Percentiles rank a stretch among this genome's conserved stretches.
These are phyloP conservation scores for Brenthis ino DNA, from an alignment of 2,888 invertebrate genomes.

Conservation along the genomic window DNA sequence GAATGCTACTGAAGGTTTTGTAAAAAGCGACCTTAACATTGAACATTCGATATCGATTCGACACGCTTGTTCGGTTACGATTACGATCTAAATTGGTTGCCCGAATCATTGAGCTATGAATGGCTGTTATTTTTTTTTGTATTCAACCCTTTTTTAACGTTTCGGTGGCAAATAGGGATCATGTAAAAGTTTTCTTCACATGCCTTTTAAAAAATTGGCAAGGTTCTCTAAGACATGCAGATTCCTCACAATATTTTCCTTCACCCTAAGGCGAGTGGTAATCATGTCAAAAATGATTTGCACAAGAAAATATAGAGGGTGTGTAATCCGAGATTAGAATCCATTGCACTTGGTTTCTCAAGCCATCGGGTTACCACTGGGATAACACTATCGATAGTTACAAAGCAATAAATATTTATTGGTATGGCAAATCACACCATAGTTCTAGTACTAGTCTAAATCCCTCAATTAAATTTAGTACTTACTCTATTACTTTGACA, in stretches of 20 bases:
- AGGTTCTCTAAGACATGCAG: too few species aligned
- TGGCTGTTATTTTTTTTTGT: neutral
- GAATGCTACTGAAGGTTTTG: constrained; percentile 15
- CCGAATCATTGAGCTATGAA: constrained; percentile 36
- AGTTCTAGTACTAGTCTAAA: too few species aligned
- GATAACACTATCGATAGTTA: neutral
- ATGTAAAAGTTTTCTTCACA: too few species aligned
- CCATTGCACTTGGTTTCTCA: too few species aligned
- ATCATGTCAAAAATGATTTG: too few species aligned
- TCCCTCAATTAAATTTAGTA: neutral
- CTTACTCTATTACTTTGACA: neutral
- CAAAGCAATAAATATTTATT: too few species aligned
- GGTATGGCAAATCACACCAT: too few species aligned
- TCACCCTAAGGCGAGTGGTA: too few species aligned
- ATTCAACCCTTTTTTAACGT: neutral
- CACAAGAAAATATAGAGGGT: too few species aligned
- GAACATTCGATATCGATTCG: constrained; percentile 37
- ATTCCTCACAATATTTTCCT: too few species aligned
- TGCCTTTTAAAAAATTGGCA: too few species aligned
- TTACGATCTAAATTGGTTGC: constrained; percentile 28
- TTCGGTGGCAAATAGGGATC: neutral
- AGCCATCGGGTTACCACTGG: neutral
- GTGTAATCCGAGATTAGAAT: too few species aligned
- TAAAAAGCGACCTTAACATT: constrained; percentile 37
- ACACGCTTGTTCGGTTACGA: constrained; percentile 27